Evolutionary conservation across 2,888 invertebrate genomes (phyloP).

Genomic region (Morpho achilles): DNA sequence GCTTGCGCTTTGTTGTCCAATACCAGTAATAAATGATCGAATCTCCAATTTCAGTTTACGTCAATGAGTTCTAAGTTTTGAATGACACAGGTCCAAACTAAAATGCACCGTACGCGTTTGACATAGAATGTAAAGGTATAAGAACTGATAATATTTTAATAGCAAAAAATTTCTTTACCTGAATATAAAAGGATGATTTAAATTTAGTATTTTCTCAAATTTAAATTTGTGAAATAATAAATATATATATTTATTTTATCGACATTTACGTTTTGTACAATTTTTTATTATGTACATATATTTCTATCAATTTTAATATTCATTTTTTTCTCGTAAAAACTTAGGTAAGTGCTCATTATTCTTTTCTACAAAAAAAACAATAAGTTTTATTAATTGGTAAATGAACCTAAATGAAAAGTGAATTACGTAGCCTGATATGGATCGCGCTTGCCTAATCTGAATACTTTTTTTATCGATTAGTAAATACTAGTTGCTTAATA

Average conservation of each 20-base stretch:
- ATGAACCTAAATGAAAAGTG: background rate
- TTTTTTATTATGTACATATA: too few relatives aligned
- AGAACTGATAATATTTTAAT: conserved; percentile 3
- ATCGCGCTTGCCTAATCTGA: too few relatives aligned
- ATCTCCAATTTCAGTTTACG: conserved; percentile 66
- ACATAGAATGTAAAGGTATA: conserved; percentile 10
- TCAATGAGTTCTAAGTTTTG: conserved; percentile 38
- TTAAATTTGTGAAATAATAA: too few relatives aligned
- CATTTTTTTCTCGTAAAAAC: too few relatives aligned
- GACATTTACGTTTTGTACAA: too few relatives aligned
- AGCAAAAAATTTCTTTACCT: conserved; percentile 47
- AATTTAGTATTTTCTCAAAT: background rate
- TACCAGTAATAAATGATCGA: conserved; percentile 75
- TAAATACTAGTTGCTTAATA: conserved; percentile 3
- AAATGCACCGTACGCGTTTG: conserved; percentile 31
- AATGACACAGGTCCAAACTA: conserved; percentile 5
- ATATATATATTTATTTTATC: too few relatives aligned
- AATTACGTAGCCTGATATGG: background rate
- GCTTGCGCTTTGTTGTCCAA: conserved; percentile 62
- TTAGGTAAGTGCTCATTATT: too few relatives aligned
- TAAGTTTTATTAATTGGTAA: background rate
- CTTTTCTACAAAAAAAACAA: too few relatives aligned
- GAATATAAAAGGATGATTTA: conserved; percentile 47
- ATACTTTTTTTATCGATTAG: background rate
- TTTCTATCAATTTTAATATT: too few relatives aligned